These are phyloP conservation scores for Anhinga anhinga DNA, from an alignment of 2,113 vertebrate species.

Conservation along the genomic window DNA sequence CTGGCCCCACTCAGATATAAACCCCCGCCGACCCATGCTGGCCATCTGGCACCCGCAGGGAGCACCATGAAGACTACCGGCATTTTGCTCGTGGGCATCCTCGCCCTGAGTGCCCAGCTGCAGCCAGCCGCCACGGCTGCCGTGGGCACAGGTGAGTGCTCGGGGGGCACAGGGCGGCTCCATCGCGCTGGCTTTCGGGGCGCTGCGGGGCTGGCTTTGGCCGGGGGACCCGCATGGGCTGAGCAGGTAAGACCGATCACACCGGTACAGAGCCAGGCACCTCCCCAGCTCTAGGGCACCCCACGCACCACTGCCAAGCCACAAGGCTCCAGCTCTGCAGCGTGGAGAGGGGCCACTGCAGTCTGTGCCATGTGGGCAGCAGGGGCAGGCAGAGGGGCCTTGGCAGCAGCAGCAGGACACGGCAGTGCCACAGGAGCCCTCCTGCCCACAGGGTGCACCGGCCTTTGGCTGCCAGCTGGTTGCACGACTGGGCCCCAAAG, in stretches of 20 bases:
- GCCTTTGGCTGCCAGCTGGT: not conserved
- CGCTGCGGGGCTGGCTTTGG: fast-evolving
- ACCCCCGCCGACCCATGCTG: fast-evolving
- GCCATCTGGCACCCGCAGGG: not conserved
- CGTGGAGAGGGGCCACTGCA: fast-evolving
- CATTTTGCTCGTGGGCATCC: not conserved
- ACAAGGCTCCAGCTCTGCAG: fast-evolving
- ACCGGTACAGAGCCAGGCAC: not conserved
- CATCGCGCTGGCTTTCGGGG: not conserved
- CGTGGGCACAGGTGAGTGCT: not conserved
- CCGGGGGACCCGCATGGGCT: fast-evolving
- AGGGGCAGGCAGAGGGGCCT: not conserved
- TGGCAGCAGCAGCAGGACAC: fast-evolving
- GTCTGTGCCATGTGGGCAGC: fast-evolving
- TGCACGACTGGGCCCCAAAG: not conserved
- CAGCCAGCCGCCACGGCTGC: fast-evolving
- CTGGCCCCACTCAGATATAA: not conserved
- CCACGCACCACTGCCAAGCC: not conserved
- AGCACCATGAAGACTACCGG: not conserved
- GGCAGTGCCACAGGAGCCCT: not conserved
- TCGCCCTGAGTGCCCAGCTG: not conserved
- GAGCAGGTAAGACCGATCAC: not conserved
- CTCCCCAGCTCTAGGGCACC: not conserved
- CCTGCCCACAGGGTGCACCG: fast-evolving
- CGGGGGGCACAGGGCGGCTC: not conserved